Conservation (phyloP, 2,888 invertebrate genomes). For the Bimastos eiseni region DNA sequence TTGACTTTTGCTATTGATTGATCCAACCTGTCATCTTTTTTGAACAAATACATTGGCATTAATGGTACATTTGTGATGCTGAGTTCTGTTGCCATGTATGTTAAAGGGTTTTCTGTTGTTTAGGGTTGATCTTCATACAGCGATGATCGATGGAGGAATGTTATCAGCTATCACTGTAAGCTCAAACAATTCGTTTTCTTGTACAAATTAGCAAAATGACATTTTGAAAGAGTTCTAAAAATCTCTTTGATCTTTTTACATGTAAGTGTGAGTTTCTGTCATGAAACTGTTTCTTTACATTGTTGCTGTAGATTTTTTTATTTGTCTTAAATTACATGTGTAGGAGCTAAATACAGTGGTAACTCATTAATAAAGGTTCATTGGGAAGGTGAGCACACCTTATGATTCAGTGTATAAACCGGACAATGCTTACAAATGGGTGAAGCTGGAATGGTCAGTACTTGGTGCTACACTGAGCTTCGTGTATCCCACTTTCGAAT, state of each 20-base stretch:
- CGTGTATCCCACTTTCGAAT: too few relatives aligned
- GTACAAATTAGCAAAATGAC: not conserved
- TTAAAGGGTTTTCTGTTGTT: not conserved
- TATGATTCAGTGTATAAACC: too few relatives aligned
- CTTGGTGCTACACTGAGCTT: too few relatives aligned
- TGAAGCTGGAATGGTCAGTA: too few relatives aligned
- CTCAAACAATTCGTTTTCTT: not conserved
- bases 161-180: constrained; percentile 63
- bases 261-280: not conserved
- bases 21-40: not conserved
- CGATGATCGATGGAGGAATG: constrained; percentile 90
- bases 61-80: not conserved
- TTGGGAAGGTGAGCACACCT: too few relatives aligned
- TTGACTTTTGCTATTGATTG: not conserved
- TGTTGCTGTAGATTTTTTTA: not conserved
- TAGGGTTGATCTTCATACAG: constrained; percentile 80
- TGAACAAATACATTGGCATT: not conserved
- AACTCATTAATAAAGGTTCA: too few relatives aligned
- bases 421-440: too few relatives aligned
- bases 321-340: not conserved
- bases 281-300: not conserved
- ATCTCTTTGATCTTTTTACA: not conserved
- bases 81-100: not conserved
- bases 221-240: not conserved
- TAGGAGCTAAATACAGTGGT: not conserved